Base-by-base conservation (phyloP, 92 coral and sea anemone genomes). In the Heteractis magnifica region DNA sequence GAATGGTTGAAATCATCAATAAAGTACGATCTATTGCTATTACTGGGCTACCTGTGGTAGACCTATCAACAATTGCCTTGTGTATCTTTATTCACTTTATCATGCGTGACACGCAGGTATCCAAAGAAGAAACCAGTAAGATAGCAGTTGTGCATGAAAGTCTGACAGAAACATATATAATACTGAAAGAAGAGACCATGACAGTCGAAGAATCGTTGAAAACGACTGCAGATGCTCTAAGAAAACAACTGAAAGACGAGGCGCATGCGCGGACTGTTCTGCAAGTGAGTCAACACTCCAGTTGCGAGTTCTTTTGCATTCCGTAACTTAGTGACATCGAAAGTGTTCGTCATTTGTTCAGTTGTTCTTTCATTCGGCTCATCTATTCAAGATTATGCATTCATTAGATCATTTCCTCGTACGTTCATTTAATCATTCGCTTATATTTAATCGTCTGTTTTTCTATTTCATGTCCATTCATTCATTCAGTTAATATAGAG, bases 201-300 rank as follows among this genome's bases (percentile, higher is more conserved):
- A 76, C 90, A n/a, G 84, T 94, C 53, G 99, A 96, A 80, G 99
- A 94, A 21, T 89, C 98, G 15, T 82, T 96, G 13, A 94, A 81
- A 64, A 88, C 91, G 23, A 87, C 98, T 9, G 98, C 97, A 62
- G 93, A 87, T 23, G 91, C 97, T 13, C 89, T 96, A 80, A 94
- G 84, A 83, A 94, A 91, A 75, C 96, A 92, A 60, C 89, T 96
- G 23, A 94, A 94, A 77, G 99, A 96, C 26, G 99, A 96, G 65
- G 95, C 96, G 4, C 94, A 96, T 56, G 91, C 93, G 4, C 92
- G 99, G 65, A 94, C 96, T 44, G 98, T 96, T 49, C 86, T 96
- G 4, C 99, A 96, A 92, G 98, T 95, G 55, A 80, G 87, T 16
- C 16, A 11, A 41, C 21, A 6, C 6, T 4, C 13, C 20, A 62